Evolutionary conservation across 2,797 vertebrate genomes (phyloP), one percentile per base, ranked within the genome.

Genomic region (Toxotes lorentzi): DNA sequence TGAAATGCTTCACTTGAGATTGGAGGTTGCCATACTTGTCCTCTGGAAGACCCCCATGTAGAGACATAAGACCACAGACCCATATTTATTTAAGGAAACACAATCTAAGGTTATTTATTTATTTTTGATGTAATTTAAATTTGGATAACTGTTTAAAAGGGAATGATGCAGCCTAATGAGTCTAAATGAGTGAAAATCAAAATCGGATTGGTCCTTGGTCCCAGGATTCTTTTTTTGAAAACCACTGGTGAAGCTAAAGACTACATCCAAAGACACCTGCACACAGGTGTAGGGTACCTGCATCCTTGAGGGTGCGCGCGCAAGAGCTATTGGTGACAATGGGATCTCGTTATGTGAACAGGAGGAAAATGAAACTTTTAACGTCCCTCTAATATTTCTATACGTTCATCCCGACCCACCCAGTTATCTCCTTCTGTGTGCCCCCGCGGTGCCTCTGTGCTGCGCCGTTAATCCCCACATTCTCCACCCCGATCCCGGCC

Each of bases 401-500:
- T 57, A 35, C 58, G 45, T 68, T 1, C 0, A 54, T 21, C 70
- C 23, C 56, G 56, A 79, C 2, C n/a, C 50, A 11, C 38, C 40
- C 57, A 27, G 59, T 63, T 45, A 5, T 57, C 70, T 51, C 32
- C 45, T 47, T 24, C 54, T n/a, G 67, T 70, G 35, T n/a, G n/a
- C 43, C 69, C 48, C 54, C 32, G 45, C 41, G 47, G 82, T 59
- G 76, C 66, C 78, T 62, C 73, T 67, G 66, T 83, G 85, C 79
- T 78, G 35, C 73, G 30, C 47, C 63, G 71, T 75, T 95, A 94
- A 95, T 95, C 94, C 94, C 82, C 84, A 77, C 85, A 93, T 93
- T 93, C 90, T 83, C 80, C 82, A 54, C 47, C 59, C 70, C 82
- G 78, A 88, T 83, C 83, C 86, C 4, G 72, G 69, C 75, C 89